Evolutionary conservation across 1,140 invertebrate species (phyloP).

Genomic region (Caenorhabditis brenneri): DNA sequence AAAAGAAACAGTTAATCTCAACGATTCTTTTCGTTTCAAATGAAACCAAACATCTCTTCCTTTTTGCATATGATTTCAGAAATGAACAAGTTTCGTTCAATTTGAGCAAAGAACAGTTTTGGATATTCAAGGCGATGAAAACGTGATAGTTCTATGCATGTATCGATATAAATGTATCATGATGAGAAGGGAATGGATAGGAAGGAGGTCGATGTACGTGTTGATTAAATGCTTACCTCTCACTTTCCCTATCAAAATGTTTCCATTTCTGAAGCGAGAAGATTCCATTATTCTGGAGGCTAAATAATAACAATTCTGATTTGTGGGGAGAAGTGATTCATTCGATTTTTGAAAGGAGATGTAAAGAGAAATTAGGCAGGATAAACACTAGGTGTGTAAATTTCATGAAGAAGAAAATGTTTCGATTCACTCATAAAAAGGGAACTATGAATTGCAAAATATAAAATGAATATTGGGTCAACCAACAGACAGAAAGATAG

Average conservation of each 20-base stretch:
- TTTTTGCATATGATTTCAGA: neutral
- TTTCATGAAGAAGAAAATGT: too few relatives aligned
- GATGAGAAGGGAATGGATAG: neutral
- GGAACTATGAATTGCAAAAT: too few relatives aligned
- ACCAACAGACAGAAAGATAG: too few relatives aligned
- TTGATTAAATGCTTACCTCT: slow-evolving; percentile 34
- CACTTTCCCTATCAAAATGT: slow-evolving; percentile 27
- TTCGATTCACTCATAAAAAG: too few relatives aligned
- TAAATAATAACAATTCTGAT: neutral
- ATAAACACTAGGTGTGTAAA: too few relatives aligned
- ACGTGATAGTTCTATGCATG: slow-evolving; percentile 7
- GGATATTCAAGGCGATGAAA: neutral
- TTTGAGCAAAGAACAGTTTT: slow-evolving; percentile 31
- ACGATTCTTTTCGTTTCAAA: neutral
- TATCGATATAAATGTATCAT: neutral
- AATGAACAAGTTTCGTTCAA: neutral
- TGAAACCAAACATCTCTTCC: slow-evolving; percentile 27
- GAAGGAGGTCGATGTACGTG: slow-evolving; percentile 28
- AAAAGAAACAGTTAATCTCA: neutral
- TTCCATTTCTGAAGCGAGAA: neutral
- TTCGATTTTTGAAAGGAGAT: too few relatives aligned
- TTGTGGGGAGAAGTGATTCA: too few relatives aligned
- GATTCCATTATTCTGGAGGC: neutral
- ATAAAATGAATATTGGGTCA: too few relatives aligned
- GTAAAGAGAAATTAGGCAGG: too few relatives aligned